Evolutionary conservation across 1,140 invertebrate species (phyloP).

Genomic region (Leptopilina clavipes): DNA sequence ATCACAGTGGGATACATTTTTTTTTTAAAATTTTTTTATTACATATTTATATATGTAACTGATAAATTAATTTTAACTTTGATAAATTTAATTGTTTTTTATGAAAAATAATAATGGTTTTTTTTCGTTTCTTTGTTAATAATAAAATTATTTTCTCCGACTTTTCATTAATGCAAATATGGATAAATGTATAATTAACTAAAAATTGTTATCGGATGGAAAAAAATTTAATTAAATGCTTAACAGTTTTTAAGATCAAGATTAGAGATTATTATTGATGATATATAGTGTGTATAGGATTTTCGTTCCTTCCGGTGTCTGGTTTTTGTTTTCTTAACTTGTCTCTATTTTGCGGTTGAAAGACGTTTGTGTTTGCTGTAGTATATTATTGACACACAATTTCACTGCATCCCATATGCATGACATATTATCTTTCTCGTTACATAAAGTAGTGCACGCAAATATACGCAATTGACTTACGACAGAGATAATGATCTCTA

Average conservation of each 20-base stretch:
- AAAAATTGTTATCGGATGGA: neutral
- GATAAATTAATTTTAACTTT: neutral
- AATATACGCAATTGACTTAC: conserved; percentile 56
- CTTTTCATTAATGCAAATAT: neutral
- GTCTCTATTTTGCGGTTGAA: neutral
- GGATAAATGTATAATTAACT: neutral
- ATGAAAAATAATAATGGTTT: too few species aligned
- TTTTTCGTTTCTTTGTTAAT: too few species aligned
- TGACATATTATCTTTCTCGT: conserved; percentile 56
- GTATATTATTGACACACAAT: conserved; percentile 38
- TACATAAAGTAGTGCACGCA: conserved; percentile 47
- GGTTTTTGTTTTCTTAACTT: conserved; percentile 7
- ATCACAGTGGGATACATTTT: conserved; percentile 5
- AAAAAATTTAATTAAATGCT: neutral
- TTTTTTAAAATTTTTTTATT: neutral
- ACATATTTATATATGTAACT: neutral
- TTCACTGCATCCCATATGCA: conserved; percentile 48
- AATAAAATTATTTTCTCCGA: neutral
- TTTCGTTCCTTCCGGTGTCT: neutral
- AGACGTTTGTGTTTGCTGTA: neutral
- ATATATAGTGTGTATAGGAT: neutral
- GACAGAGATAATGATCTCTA: conserved; percentile 52
- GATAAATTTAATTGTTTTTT: too few species aligned
- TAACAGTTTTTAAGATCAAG: neutral
- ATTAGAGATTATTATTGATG: neutral